These are phyloP conservation scores for Euphydryas editha DNA, from an alignment of 2,888 invertebrate genomes.

Conservation along the genomic window DNA sequence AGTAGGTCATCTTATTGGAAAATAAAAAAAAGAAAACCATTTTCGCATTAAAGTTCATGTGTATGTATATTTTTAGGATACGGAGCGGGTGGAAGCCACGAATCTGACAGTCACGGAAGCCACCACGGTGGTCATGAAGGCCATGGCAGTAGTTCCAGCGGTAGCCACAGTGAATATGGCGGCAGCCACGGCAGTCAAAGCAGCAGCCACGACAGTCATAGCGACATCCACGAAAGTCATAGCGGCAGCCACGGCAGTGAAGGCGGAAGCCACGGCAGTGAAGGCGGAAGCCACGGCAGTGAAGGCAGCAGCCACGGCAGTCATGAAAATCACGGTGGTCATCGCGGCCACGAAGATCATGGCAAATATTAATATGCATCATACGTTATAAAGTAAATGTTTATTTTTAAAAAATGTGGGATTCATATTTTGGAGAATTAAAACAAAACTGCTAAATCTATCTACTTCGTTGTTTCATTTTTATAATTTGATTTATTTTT, in stretches of 20 bases:
- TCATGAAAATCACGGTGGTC: constrained; percentile 16
- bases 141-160: too few species aligned
- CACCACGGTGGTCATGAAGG: constrained; percentile 13
- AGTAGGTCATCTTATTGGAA: too few species aligned
- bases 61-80: not conserved
- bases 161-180: constrained; percentile 17
- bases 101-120: too few species aligned
- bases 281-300: constrained; percentile 12
- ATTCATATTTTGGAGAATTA: too few species aligned
- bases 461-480: too few species aligned
- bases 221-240: constrained; percentile 3
- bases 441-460: too few species aligned
- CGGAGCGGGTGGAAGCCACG: not conserved
- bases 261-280: constrained; percentile 7
- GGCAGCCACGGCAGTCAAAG: constrained; percentile 21
- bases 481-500: too few species aligned
- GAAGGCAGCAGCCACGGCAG: not conserved
- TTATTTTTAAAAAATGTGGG: constrained; percentile 12
- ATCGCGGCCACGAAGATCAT: constrained; percentile 33
- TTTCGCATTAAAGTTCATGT: not conserved
- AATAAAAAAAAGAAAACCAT: too few species aligned
- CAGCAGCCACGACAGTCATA: constrained; percentile 16
- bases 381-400: not conserved
- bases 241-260: constrained; percentile 1
- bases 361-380: not conserved